These are phyloP conservation scores for Echinarachnius parma DNA, from an alignment of 53 echinoderm and acorn worm genomes.

Conservation along the genomic window DNA sequence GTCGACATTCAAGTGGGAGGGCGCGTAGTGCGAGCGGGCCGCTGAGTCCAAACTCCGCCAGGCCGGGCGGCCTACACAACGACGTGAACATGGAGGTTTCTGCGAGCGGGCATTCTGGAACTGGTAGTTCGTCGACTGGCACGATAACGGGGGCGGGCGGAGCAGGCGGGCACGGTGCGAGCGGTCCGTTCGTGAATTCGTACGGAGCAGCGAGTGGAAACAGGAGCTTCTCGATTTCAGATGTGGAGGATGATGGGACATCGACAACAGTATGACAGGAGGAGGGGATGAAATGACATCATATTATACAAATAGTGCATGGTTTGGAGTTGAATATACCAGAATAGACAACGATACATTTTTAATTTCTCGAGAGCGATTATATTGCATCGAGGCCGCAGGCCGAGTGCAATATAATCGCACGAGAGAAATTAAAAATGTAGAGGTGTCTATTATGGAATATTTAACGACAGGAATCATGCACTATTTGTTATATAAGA, in stretches of 20 bases:
- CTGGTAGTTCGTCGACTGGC: conserved; percentile 10
- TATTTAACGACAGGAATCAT: too few relatives aligned
- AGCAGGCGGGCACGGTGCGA: conserved; percentile 1
- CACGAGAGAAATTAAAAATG: too few relatives aligned
- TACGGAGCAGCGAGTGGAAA: conserved; percentile 15
- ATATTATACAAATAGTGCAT: too few relatives aligned
- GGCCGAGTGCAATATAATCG: too few relatives aligned
- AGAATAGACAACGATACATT: too few relatives aligned
- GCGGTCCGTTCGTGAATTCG: background rate
- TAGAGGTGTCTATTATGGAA: too few relatives aligned
- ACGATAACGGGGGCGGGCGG: too few relatives aligned
- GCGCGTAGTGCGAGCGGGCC: conserved; percentile 35
- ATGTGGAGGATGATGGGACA: conserved; percentile 36
- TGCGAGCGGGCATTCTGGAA: background rate
- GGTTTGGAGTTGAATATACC: too few relatives aligned
- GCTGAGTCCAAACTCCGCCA: conserved; percentile 12
- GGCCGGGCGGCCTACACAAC: conserved; percentile 14
- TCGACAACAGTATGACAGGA: conserved; percentile 29
- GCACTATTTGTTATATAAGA: too few relatives aligned
- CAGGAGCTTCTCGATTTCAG: conserved; percentile 36
- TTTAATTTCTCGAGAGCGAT: too few relatives aligned
- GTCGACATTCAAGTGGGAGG: conserved; percentile 10
- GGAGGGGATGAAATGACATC: background rate
- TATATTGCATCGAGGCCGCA: too few relatives aligned
- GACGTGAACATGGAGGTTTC: conserved; percentile 13